Percentiles rank a stretch among this genome's conserved stretches.
Conservation (phyloP, 2,888 invertebrate genomes). For the Rapana venosa region DNA sequence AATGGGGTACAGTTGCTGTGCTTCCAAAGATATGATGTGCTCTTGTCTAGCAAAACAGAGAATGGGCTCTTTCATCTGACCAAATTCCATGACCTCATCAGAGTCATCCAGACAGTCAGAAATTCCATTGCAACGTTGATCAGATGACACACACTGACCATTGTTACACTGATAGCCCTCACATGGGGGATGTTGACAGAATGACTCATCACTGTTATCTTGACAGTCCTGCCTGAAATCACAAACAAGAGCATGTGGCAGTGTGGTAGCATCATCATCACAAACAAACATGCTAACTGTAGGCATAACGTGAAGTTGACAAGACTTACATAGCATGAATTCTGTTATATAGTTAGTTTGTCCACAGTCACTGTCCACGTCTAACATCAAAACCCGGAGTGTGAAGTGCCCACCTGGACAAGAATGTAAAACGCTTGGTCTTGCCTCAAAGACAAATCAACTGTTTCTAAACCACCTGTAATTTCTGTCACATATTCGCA, state of each 20-base stretch:
- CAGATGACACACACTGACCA: constrained; percentile 32
- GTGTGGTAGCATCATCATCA: background rate
- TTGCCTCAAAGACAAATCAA: background rate
- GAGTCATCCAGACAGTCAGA: constrained; percentile 47
- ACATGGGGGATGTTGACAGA: constrained; percentile 55
- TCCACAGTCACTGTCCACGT: constrained; percentile 3
- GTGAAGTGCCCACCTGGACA: constrained; percentile 25
- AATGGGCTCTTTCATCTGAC: background rate
- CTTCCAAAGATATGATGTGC: background rate
- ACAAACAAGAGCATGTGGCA: constrained; percentile 60
- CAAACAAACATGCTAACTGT: constrained; percentile 13
- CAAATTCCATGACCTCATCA: constrained; percentile 35
- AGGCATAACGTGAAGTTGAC: background rate
- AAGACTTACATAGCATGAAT: background rate
- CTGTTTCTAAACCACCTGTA: background rate
- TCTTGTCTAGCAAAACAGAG: background rate
- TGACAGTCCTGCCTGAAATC: constrained; percentile 68
- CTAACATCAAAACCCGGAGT: background rate
- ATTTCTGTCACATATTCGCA: background rate
- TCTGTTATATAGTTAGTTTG: background rate
- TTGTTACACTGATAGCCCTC: constrained; percentile 33
- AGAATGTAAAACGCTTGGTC: background rate
- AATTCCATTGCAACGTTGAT: constrained; percentile 39
- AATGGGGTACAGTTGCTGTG: background rate
- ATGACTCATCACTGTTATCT: constrained; percentile 64